These are phyloP conservation scores for Fukomys damarensis DNA, from an alignment of 2,113 vertebrate genomes.

Conservation along the genomic window DNA sequence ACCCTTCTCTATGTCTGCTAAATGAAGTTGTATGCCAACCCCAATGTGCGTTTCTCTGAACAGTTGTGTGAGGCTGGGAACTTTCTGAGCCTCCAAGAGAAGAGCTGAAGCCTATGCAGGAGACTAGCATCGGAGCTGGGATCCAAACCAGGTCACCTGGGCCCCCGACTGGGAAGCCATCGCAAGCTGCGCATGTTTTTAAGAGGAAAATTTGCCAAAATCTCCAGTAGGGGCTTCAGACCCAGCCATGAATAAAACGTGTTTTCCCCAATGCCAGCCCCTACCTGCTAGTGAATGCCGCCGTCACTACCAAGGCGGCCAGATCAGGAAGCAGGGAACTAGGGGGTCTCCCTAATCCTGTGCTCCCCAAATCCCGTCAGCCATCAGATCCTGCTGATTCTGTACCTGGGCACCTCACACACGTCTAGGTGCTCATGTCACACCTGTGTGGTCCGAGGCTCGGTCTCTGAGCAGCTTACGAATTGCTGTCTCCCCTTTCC, in stretches of 20 bases:
- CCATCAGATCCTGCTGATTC: neutral
- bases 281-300: neutral
- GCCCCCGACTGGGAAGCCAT: neutral
- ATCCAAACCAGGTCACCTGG: neutral
- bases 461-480: neutral
- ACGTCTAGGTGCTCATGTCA: neutral
- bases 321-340: neutral
- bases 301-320: neutral
- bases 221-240: neutral
- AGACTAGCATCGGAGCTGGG: neutral
- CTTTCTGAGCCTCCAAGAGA: neutral
- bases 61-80: neutral
- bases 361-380: too few species aligned
- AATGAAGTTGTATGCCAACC: neutral
- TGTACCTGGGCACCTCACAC: neutral
- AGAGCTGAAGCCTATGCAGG: neutral
- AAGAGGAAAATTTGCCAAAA: neutral
- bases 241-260: neutral
- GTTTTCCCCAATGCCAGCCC: neutral
- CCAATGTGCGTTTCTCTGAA: neutral
- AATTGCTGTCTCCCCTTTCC: neutral
- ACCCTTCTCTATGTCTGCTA: neutral
- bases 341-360: neutral
- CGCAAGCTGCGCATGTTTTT: neutral
- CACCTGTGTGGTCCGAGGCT: accelerated